phyloP scores from a whole-genome alignment of 2,113 vertebrate species.

The Malurus alboscapulatus region DNA sequence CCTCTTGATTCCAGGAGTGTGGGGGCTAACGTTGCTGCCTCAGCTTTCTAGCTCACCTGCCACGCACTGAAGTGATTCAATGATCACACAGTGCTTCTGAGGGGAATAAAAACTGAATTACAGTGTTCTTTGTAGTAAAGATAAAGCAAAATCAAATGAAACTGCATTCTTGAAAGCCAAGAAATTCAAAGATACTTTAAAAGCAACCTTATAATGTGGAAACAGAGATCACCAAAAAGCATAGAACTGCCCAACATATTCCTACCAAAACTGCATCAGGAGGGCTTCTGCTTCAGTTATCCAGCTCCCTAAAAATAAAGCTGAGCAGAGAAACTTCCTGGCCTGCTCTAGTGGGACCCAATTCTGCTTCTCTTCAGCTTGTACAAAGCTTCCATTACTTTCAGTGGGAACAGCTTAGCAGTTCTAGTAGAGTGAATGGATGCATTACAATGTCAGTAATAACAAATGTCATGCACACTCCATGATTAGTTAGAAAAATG shows the following conservation, averaged over 20 bases:
- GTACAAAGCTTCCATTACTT: conserved; percentile 46
- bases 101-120: neutral
- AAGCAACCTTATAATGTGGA: neutral
- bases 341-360: neutral
- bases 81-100: neutral
- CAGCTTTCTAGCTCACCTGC: neutral
- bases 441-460: conserved; percentile 59
- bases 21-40: neutral
- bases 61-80: neutral
- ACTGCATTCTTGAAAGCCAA: neutral
- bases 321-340: neutral
- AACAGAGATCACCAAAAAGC: neutral
- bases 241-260: neutral
- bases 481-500: conserved; percentile 65
- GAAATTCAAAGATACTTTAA: neutral
- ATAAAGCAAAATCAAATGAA: neutral
- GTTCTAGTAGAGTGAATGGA: conserved; percentile 26
- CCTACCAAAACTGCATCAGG: neutral
- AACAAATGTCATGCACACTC: conserved; percentile 65
- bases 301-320: neutral
- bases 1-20: neutral
- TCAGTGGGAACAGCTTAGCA: conserved; percentile 60
- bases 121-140: neutral
- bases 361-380: neutral
- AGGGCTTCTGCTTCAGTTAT: neutral